Evolutionary conservation across 2,888 invertebrate genomes (phyloP).

Genomic region (Macropis europaea): DNA sequence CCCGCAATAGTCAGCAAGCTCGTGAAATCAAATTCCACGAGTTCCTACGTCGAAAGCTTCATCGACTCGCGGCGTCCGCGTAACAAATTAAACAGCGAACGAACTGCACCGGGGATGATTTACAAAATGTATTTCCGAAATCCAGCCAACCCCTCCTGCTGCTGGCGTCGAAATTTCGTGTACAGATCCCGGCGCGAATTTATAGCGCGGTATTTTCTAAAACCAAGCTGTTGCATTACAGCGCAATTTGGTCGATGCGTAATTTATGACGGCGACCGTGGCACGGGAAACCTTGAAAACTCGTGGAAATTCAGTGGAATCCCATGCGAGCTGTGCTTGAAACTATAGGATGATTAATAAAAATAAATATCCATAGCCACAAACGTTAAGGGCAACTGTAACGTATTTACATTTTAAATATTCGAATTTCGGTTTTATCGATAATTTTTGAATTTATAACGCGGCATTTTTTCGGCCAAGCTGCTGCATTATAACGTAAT

Average conservation of each 20-base stretch:
- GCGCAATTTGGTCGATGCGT: conserved; percentile 48
- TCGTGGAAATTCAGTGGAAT: neutral
- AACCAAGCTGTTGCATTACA: conserved; percentile 62
- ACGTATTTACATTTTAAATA: too few relatives aligned
- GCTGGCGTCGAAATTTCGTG: conserved; percentile 30
- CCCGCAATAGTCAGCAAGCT: neutral
- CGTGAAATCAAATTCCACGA: conserved; percentile 21
- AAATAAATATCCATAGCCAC: too few relatives aligned
- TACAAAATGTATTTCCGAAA: conserved; percentile 22
- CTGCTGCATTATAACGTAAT: too few relatives aligned
- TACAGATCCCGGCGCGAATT: conserved; percentile 33
- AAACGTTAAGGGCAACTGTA: too few relatives aligned
- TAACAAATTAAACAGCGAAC: conserved; percentile 30
- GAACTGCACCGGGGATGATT: conserved; percentile 30
- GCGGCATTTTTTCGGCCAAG: too few relatives aligned
- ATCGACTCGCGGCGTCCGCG: conserved; percentile 9
- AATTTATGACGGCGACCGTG: conserved; percentile 40
- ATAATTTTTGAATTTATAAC: too few relatives aligned
- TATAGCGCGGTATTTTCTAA: conserved; percentile 54
- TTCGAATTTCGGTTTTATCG: too few relatives aligned
- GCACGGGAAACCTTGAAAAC: conserved; percentile 19
- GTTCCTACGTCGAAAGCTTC: conserved; percentile 14
- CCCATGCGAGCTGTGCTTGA: too few relatives aligned
- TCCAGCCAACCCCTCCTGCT: neutral
- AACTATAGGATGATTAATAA: too few relatives aligned